phyloP scores from a whole-genome alignment of 2,797 vertebrate genomes.

The Coracias cyanogaster region DNA sequence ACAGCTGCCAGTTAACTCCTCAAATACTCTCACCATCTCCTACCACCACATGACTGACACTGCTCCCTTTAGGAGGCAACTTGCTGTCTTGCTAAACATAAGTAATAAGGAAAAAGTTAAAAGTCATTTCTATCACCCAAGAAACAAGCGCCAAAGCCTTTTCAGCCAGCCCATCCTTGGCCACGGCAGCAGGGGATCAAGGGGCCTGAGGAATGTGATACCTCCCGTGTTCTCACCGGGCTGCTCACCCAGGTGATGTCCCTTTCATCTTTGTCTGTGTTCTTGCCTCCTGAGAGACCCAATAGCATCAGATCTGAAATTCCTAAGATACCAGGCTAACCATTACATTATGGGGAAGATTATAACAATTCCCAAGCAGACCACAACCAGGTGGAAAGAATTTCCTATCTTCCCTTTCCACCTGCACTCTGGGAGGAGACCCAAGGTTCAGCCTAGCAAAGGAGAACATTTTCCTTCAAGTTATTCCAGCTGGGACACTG shows the following conservation, averaged over 20 bases:
- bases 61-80: background rate
- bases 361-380: background rate
- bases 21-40: background rate
- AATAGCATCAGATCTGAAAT: background rate
- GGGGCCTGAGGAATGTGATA: background rate
- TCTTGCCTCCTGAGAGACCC: background rate
- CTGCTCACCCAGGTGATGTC: background rate
- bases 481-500: slow-evolving; percentile 8
- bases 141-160: background rate
- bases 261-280: background rate
- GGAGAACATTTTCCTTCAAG: background rate
- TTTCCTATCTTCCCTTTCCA: background rate
- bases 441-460: background rate
- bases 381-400: slow-evolving; percentile 25
- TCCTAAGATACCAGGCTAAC: slow-evolving; percentile 33
- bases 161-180: background rate
- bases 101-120: background rate
- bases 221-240: background rate
- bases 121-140: background rate
- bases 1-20: background rate
- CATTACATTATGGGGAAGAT: background rate
- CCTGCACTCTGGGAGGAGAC: background rate
- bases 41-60: background rate
- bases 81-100: background rate
- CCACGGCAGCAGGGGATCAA: background rate